A percentile compares a stretch with the other conserved stretches of the same genome.
These are phyloP conservation scores for Alsophila aescularia DNA, from an alignment of 2,888 invertebrate species.

Conservation along the genomic window DNA sequence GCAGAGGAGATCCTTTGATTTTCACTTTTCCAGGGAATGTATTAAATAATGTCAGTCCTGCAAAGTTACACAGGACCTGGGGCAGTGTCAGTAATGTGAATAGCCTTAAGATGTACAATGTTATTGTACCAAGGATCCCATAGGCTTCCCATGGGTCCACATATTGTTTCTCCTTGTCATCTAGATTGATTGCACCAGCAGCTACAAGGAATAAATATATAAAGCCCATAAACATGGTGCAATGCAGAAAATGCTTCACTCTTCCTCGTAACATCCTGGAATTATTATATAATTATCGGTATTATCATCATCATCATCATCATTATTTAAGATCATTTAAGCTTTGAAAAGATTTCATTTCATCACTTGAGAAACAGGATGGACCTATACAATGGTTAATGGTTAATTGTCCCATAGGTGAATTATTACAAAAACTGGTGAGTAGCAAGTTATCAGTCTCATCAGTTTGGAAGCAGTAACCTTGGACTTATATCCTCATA, in stretches of 20 bases:
- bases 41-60: constrained; percentile 94
- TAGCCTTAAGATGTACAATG: constrained; percentile 91
- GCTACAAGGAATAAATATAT: constrained; percentile 90
- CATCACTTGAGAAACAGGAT: neutral
- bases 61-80: constrained; percentile 94
- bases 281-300: constrained; percentile 32
- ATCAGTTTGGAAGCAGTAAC: neutral
- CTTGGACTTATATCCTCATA: constrained; percentile 1
- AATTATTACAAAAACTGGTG: neutral
- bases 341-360: neutral
- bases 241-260: constrained; percentile 92
- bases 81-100: constrained; percentile 94
- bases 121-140: constrained; percentile 89
- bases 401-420: neutral
- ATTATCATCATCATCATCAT: too few species aligned
- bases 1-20: constrained; percentile 93
- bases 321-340: too few species aligned
- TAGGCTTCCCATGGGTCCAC: constrained; percentile 93
- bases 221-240: constrained; percentile 88
- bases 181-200: constrained; percentile 86
- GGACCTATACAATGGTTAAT: neutral
- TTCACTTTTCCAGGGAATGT: constrained; percentile 96
- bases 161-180: constrained; percentile 81
- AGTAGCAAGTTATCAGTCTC: neutral
- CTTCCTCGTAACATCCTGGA: constrained; percentile 86